phyloP scores from a whole-genome alignment of 2,888 invertebrate genomes.

The Cephus rjabovi region DNA sequence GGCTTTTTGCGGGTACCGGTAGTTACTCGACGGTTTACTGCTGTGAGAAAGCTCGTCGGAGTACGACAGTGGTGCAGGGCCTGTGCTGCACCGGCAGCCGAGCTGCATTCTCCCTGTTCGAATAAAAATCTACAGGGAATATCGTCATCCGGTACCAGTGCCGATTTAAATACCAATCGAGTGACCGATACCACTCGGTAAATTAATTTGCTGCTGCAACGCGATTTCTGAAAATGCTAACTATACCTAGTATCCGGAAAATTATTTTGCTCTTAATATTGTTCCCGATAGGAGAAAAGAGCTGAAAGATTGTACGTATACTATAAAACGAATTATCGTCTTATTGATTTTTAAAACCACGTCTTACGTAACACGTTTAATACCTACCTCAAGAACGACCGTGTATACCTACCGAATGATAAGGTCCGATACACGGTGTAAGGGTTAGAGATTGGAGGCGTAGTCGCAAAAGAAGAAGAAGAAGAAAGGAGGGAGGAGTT shows the following conservation, averaged over 20 bases:
- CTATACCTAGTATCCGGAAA: background rate
- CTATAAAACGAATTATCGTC: background rate
- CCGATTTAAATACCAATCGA: background rate
- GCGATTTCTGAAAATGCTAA: background rate
- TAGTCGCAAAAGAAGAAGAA: conserved; percentile 20
- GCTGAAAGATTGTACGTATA: no score
- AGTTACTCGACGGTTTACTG: conserved; percentile 52
- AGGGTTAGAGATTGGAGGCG: conserved; percentile 20
- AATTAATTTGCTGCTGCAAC: background rate
- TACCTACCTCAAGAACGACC: background rate
- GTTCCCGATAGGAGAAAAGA: background rate
- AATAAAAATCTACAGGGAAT: background rate
- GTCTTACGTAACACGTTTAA: background rate
- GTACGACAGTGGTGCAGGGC: background rate
- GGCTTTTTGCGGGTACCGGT: conserved; percentile 48
- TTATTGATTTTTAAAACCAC: background rate
- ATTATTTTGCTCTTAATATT: background rate
- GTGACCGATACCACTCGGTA: background rate
- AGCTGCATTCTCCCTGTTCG: background rate
- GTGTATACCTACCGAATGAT: background rate
- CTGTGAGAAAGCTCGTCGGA: conserved; percentile 51
- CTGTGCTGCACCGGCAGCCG: background rate
- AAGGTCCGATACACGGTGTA: background rate
- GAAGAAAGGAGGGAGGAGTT: background rate
- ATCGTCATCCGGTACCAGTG: background rate